phyloP scores from a whole-genome alignment of 2,888 invertebrate genomes.

The Troides helena region DNA sequence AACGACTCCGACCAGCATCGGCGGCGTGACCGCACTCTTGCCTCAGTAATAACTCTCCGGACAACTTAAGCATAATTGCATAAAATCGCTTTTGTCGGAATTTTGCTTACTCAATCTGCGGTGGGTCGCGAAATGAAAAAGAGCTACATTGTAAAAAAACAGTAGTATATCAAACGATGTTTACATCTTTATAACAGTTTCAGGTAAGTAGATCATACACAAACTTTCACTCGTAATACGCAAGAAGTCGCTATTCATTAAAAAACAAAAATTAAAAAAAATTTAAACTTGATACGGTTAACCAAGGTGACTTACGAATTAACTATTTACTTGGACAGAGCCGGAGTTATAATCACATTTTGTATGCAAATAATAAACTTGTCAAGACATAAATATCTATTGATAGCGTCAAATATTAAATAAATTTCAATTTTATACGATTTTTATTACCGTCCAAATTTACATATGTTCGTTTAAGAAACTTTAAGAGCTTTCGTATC shows the following conservation, averaged over 20 bases:
- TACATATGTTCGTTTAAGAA: slow-evolving; percentile 13
- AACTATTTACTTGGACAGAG: neutral
- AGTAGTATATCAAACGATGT: neutral
- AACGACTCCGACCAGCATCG: slow-evolving; percentile 40
- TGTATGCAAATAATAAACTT: slow-evolving; percentile 39
- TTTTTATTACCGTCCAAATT: slow-evolving; percentile 17
- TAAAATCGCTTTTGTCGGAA: slow-evolving; percentile 75
- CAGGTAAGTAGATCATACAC: too few relatives aligned
- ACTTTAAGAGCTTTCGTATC: slow-evolving; percentile 19
- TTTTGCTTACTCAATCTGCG: slow-evolving; percentile 66
- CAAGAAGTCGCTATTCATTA: too few relatives aligned
- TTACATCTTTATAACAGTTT: too few relatives aligned
- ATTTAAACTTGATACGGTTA: too few relatives aligned
- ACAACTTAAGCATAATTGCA: slow-evolving; percentile 74
- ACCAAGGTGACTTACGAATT: neutral
- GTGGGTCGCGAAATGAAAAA: slow-evolving; percentile 44
- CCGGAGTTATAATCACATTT: slow-evolving; percentile 36
- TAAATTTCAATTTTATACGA: slow-evolving; percentile 1
- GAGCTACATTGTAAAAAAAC: neutral
- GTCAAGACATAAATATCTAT: slow-evolving; percentile 5
- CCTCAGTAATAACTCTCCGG: slow-evolving; percentile 71
- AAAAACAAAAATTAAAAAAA: too few relatives aligned
- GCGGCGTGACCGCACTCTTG: slow-evolving; percentile 61
- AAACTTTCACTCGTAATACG: too few relatives aligned
- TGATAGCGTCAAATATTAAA: slow-evolving; percentile 10